Evolutionary conservation across 2,797 vertebrate genomes (phyloP).

Genomic region (Phylloscopus collybita): DNA sequence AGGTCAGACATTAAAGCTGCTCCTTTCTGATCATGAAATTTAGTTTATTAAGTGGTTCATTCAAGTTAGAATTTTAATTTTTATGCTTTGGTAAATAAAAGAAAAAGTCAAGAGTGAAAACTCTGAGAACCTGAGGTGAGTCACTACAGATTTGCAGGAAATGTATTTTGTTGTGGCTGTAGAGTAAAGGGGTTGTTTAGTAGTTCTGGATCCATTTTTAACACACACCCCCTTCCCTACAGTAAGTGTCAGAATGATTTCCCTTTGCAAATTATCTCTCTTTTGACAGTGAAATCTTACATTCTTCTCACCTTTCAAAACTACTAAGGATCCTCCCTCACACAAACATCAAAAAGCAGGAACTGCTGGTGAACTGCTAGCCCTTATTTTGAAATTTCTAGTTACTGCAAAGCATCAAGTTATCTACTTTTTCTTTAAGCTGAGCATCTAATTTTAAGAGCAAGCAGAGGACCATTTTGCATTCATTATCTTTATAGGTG

Average conservation of each 20-base stretch:
- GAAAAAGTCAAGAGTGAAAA: not conserved
- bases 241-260: not conserved
- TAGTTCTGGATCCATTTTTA: not conserved
- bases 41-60: not conserved
- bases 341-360: not conserved
- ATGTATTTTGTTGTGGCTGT: not conserved
- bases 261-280: not conserved
- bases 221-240: not conserved
- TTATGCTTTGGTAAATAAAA: not conserved
- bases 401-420: constrained; percentile 20
- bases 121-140: not conserved
- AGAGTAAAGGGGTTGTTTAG: not conserved
- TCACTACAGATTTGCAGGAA: not conserved
- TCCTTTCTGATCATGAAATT: not conserved
- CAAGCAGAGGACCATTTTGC: constrained; percentile 63
- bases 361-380: not conserved
- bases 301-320: not conserved
- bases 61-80: not conserved
- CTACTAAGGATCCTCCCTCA: not conserved
- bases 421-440: constrained; percentile 64
- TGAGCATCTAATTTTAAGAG: constrained; percentile 68
- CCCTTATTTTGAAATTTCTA: constrained; percentile 38
- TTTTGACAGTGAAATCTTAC: not conserved
- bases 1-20: not conserved
- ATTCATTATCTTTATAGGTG: constrained; percentile 78